These are phyloP conservation scores for Brienomyrus brachyistius DNA, from an alignment of 2,113 vertebrate species.

Conservation along the genomic window DNA sequence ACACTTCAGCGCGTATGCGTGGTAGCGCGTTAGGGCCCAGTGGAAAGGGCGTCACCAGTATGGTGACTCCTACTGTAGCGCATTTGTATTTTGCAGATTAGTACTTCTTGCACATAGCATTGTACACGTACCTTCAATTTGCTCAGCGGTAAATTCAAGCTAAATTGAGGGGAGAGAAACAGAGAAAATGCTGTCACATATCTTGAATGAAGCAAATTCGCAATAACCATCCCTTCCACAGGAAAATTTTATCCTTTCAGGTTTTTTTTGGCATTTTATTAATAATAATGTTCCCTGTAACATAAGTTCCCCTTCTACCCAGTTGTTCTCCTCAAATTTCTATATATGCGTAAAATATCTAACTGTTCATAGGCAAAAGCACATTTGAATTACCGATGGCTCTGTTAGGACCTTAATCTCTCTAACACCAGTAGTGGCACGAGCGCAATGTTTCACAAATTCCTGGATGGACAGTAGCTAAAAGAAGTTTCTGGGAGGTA, in stretches of 20 bases:
- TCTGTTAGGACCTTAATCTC: not conserved
- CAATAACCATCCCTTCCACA: not conserved
- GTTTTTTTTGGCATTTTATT: not conserved
- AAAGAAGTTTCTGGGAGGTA: not conserved
- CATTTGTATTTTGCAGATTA: not conserved
- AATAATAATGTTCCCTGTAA: not conserved
- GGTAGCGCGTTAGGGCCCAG: not conserved
- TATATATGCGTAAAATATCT: not conserved
- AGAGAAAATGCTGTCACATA: slow-evolving; percentile 9
- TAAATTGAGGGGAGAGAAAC: slow-evolving; percentile 45
- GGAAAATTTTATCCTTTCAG: not conserved
- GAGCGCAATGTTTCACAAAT: not conserved
- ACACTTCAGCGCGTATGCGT: not conserved
- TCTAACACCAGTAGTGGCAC: not conserved
- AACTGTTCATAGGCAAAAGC: not conserved
- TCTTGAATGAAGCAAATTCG: not conserved
- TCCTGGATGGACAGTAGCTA: not conserved
- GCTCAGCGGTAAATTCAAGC: slow-evolving; percentile 76
- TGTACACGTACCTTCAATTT: slow-evolving; percentile 72
- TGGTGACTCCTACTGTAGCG: not conserved
- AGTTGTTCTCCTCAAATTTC: not conserved
- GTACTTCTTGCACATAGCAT: not conserved
- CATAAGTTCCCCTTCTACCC: not conserved
- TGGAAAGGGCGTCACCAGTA: not conserved
- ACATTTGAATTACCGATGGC: not conserved